Evolutionary conservation across 2,888 invertebrate species (phyloP), one percentile per base, ranked within the genome.

Genomic region (Phymatocera aterrima): DNA sequence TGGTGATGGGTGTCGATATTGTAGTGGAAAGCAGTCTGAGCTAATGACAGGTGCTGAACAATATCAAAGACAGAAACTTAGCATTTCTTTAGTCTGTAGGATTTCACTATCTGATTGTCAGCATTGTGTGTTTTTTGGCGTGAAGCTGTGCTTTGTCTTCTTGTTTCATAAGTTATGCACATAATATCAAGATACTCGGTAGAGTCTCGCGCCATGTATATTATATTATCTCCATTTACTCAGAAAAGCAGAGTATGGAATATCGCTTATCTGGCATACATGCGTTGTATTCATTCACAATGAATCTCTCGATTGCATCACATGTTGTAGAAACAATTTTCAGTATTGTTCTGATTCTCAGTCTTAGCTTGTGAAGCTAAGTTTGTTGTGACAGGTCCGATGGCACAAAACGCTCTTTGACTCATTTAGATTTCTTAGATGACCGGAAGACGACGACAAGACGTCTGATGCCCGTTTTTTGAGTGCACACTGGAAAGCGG

Each of bases 141-240:
- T 40, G 37, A 43, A 65, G 40, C 65, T 12, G n/a, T n/a, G n/a
- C n/a, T 65, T 40, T 65, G 65, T 40, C 43, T 68, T 24, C 68
- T 12, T 37, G 21, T 37, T 61, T 37, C 61, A 37, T n/a, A 61
- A 61, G 31, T 61, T 61, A 34, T 37, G 37, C 37, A 61, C 8
- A 61, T 43, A 12, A 15, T 15, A 43, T 1, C 1, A 12, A 43
- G 10, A 43, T 43, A 43, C 15, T 43, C 15, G 1, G 43, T 43
- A 15, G 8, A 12, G 15, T 43, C 8, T 43, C 43, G 10, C 43
- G 1, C 43, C 43, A 12, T 1, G 43, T 43, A 43, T 15, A 43
- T 43, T n/a, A 61, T 34, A 61, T n/a, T 34, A 61, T 34, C 10
- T 61, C 18, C 18, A 61, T 37, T 12, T 4, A 28, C 28, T n/a